Evolutionary conservation across 2,113 vertebrate species (phyloP).

Genomic region (Ageneiosus marmoratus): DNA sequence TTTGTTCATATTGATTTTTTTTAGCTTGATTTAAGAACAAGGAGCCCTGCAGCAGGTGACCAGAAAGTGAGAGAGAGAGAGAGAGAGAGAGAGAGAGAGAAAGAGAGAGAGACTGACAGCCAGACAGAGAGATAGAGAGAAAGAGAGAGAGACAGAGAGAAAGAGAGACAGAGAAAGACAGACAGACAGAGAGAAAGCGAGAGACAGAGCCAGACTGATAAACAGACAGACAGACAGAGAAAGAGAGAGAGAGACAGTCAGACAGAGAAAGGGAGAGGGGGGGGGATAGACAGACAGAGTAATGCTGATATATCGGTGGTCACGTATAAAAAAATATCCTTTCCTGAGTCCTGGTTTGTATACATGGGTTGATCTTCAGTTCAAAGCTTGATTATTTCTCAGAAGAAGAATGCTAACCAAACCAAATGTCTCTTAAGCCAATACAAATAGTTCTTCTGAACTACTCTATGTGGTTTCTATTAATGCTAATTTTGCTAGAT

Average conservation of each 20-base stretch:
- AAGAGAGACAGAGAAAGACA: slow-evolving; percentile 2
- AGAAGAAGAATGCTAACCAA: not conserved
- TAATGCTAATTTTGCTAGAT: not conserved
- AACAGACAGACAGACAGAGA: too few species aligned
- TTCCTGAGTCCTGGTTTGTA: not conserved
- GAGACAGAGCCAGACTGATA: not conserved
- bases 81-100: slow-evolving; percentile 6
- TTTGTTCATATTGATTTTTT: slow-evolving; percentile 57
- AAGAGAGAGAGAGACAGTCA: too few species aligned
- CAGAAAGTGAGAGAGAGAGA: slow-evolving; percentile 18
- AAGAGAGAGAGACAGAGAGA: not conserved
- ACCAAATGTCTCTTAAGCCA: not conserved
- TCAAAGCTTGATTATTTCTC: not conserved
- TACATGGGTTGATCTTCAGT: not conserved
- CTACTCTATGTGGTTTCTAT: not conserved
- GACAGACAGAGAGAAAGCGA: not conserved
- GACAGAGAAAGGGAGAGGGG: not conserved
- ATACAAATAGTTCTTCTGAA: not conserved
- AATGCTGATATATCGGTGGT: too few species aligned
- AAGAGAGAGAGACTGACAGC: too few species aligned
- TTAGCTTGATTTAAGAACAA: slow-evolving; percentile 40
- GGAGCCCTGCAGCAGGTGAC: slow-evolving; percentile 47
- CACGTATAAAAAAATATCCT: not conserved
- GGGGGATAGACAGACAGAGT: too few species aligned
- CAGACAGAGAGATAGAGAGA: too few species aligned